Base-by-base conservation (phyloP, 1,140 invertebrate species). In the Laodelphax striatellus region DNA sequence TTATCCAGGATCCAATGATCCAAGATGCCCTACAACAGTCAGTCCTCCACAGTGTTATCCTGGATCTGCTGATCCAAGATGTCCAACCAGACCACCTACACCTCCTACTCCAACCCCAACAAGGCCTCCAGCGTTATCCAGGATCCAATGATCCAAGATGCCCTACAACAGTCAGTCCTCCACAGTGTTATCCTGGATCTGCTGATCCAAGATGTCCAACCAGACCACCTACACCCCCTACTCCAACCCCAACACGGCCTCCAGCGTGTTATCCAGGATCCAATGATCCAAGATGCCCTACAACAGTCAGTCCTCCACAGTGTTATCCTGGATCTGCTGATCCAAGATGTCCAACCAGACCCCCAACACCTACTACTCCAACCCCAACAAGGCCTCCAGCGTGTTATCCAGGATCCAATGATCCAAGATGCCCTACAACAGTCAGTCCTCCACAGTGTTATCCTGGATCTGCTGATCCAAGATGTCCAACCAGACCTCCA, bases 91-190 rank as follows among this genome's bases (percentile, higher is more conserved):
- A 46, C 62, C 70, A 10, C 61, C 64, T 21, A 50, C 63, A n/a
- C 64, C 63, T 28, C 55, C 64, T 52, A 46, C 55, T 21, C 34
- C 53, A 24, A 10, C 57, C 55, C 46, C 63, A 53, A 38, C 43
- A 52, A 43, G 62, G 10, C 1, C 60, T 19, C 54, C 62, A 2
- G 22, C 77, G 76, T 61, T 73, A 68, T 54, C 76, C 74, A 4
- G 77, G 78, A 19, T 76, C 73, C 13, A 69, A 59, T 0, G 77
- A 79, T 66, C 69, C 75, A 21, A 63, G 75, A 16, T 77, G 77
- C 66, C 73, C 73, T 60, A 72, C 67, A 21, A 44, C 62, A 22
- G n/a, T 44, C 68, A 28, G 52, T n/a, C n/a, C 61, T 11, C 58
- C 22, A 55, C 44, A 43, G 46, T 73, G 72, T 50, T 69, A 68